These are phyloP conservation scores for Whitmania pigra DNA, from an alignment of 1,140 invertebrate genomes.

Conservation along the genomic window DNA sequence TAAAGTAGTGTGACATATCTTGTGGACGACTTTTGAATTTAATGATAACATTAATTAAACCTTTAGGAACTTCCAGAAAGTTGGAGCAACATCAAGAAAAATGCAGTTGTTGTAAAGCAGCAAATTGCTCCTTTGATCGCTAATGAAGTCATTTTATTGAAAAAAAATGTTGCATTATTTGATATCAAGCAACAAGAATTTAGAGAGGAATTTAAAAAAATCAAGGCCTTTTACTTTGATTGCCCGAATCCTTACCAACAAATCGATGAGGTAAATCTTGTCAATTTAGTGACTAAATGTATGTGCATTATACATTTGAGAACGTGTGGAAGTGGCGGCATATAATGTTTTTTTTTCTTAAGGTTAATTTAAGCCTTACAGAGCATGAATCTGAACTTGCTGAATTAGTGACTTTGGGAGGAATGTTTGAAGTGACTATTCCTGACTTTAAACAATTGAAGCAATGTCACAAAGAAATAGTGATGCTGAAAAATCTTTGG, in stretches of 20 bases:
- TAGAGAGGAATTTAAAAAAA: slow-evolving; percentile 62
- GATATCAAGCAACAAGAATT: slow-evolving; percentile 71
- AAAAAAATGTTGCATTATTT: slow-evolving; percentile 69
- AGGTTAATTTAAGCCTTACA: slow-evolving; percentile 56
- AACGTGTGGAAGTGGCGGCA: no score
- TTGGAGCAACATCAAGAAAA: slow-evolving; percentile 87
- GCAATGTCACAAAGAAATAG: slow-evolving; percentile 76
- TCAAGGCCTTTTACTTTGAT: slow-evolving; percentile 54
- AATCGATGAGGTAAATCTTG: slow-evolving; percentile 54
- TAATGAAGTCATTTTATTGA: slow-evolving; percentile 74
- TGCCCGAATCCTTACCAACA: slow-evolving; percentile 64
- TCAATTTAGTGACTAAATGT: no score
- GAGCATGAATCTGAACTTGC: slow-evolving; percentile 70
- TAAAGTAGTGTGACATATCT: no score
- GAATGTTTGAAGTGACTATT: slow-evolving; percentile 81
- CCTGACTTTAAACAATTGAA: slow-evolving; percentile 86
- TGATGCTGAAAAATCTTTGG: slow-evolving; percentile 84
- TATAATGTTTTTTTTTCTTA: background rate
- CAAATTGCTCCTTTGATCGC: slow-evolving; percentile 88
- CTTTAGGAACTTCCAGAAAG: slow-evolving; percentile 77
- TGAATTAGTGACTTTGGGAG: slow-evolving; percentile 70
- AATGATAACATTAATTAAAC: background rate
- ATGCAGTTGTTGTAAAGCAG: slow-evolving; percentile 76
- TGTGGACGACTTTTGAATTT: no score
- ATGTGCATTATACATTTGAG: no score